Evolutionary conservation across 2,797 vertebrate species (phyloP), one percentile per base, ranked within the genome.

Genomic region (Falco novaeseelandiae): DNA sequence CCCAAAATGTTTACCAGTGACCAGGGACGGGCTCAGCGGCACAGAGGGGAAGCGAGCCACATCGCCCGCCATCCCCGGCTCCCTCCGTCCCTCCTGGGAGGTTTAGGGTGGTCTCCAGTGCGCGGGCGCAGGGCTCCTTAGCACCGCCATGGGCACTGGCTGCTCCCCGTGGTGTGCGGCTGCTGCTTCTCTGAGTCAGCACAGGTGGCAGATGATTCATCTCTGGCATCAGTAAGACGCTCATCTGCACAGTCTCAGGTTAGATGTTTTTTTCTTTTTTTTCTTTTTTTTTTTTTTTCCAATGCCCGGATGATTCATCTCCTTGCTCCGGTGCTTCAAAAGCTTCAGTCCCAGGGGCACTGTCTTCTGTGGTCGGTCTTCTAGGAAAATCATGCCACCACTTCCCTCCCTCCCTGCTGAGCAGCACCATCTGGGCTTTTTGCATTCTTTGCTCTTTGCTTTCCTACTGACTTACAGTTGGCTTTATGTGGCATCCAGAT

Each of bases 141-240:
- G 52, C 21, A 3, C 48, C 38, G 69, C 63, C 4, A 5, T 77
- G 93, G 81, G 72, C 90, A 89, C 78, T 51, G 40, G 73, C 69
- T 88, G 71, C 92, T 95, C 96, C 85, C 59, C 11, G 2, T 84
- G 89, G 21, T 21, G 63, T 20, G 32, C 23, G 8, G 61, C 95
- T 94, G 86, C 87, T 69, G 54, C 46, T 79, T 74, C 93, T 96
- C 93, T 92, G 94, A 97, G 96, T 93, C 90, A 96, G 95, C 11
- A 42, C 96, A 97, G 93, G 97, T 95, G 90, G 94, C 70, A 89
- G 96, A 94, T 97, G 97, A 98, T 91, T 98, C 95, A 97, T 93
- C 40, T 65, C 94, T 6, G 9, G 18, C 59, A 55, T 95, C 81
- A 20, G 77, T 91, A 42, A 19, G 52, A 93, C 88, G 97, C 86